Percentiles rank a stretch among this genome's conserved stretches.
phyloP scores from a whole-genome alignment of 2,888 invertebrate genomes.

The Melanargia galathea region DNA sequence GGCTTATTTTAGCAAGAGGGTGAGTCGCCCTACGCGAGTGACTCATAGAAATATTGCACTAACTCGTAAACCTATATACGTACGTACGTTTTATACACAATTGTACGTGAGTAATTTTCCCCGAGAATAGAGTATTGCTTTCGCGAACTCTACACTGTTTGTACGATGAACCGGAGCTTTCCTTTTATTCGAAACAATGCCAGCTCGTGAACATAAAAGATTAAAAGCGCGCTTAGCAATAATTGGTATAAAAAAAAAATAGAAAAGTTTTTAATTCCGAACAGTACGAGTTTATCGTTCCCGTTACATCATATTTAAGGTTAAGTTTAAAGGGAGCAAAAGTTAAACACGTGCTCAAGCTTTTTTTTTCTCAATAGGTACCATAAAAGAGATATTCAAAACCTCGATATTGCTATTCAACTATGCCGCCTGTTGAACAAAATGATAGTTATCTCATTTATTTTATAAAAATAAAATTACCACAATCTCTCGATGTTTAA shows the following conservation, averaged over 20 bases:
- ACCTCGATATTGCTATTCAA: too few species aligned
- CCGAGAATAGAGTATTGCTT: slow-evolving; percentile 30
- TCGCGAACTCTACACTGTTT: slow-evolving; percentile 20
- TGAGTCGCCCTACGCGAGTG: slow-evolving; percentile 39
- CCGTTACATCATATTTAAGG: too few species aligned
- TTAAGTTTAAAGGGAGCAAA: too few species aligned
- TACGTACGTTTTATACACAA: slow-evolving; percentile 15
- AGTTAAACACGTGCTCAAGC: too few species aligned
- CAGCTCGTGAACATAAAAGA: slow-evolving; percentile 30
- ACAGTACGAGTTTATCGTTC: background rate
- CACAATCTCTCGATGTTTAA: too few species aligned
- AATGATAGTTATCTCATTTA: too few species aligned
- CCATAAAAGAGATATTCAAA: too few species aligned
- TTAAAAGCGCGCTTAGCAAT: slow-evolving; percentile 24
- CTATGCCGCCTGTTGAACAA: too few species aligned
- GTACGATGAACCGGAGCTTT: slow-evolving; percentile 26
- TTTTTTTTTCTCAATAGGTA: too few species aligned
- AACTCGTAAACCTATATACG: slow-evolving; percentile 17
- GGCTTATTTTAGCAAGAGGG: slow-evolving; percentile 37
- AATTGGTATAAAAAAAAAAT: slow-evolving; percentile 22
- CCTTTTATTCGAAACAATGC: slow-evolving; percentile 22
- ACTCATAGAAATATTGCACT: slow-evolving; percentile 41
- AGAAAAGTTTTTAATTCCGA: slow-evolving; percentile 11
- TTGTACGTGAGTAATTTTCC: slow-evolving; percentile 34
- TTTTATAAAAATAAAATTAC: too few species aligned